A percentile compares a stretch with the other conserved stretches of the same genome.
These are phyloP conservation scores for Microtus montanus DNA, from an alignment of 2,113 vertebrate genomes.

Conservation along the genomic window DNA sequence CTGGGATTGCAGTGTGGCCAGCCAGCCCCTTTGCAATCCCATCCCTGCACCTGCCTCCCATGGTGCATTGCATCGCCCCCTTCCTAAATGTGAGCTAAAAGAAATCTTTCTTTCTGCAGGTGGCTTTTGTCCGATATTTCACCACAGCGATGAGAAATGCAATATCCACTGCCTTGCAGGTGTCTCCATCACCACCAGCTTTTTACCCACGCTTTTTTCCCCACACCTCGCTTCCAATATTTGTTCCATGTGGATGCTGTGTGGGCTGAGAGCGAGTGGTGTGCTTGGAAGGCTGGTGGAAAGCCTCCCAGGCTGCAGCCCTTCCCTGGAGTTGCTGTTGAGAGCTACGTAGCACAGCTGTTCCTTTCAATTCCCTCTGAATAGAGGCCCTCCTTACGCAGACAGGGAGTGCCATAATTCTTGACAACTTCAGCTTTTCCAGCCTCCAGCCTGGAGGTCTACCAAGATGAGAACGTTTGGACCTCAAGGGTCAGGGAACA, in stretches of 20 bases:
- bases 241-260: rapidly evolving
- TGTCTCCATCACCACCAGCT: neutral
- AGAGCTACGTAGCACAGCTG: neutral
- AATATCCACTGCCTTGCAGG: neutral
- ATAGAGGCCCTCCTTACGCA: neutral
- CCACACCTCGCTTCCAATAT: no score
- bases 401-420: neutral
- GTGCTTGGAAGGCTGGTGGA: neutral
- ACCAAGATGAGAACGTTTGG: neutral
- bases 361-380: neutral
- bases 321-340: neutral
- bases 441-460: neutral
- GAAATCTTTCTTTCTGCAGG: neutral
- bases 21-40: no score
- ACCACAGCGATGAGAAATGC: neutral
- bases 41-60: no score
- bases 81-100: neutral
- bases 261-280: rapidly evolving
- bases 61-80: no score
- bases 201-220: rapidly evolving
- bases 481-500: neutral
- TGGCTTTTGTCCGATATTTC: neutral
- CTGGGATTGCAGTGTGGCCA: neutral
- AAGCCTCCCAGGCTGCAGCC: neutral
- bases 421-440: neutral